phyloP scores from a whole-genome alignment of 2,888 invertebrate species.

The Epistrophe grossulariae region DNA sequence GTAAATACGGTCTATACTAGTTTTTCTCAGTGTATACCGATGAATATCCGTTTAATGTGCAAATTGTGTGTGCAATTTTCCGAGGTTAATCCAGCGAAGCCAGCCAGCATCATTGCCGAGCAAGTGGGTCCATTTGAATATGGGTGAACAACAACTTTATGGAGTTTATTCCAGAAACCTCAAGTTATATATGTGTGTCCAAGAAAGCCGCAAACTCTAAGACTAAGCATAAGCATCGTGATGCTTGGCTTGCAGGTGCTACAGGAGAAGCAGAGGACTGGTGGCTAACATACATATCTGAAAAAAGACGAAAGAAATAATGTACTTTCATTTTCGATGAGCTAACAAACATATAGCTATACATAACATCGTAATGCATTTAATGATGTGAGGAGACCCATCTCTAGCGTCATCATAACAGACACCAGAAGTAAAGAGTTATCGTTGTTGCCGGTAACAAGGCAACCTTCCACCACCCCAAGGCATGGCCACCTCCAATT shows the following conservation, averaged over 20 bases:
- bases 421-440: constrained; percentile 61
- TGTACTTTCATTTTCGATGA: constrained; percentile 73
- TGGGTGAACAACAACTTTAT: constrained; percentile 53
- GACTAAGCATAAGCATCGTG: background rate
- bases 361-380: constrained; percentile 52
- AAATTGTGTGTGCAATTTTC: constrained; percentile 32
- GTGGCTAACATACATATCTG: constrained; percentile 18
- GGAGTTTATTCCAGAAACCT: constrained; percentile 21
- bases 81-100: constrained; percentile 38
- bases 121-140: constrained; percentile 45
- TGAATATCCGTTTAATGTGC: constrained; percentile 10
- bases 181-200: constrained; percentile 1
- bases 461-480: constrained; percentile 34
- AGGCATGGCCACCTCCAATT: constrained; percentile 58
- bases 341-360: constrained; percentile 33
- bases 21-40: constrained; percentile 9
- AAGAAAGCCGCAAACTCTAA: background rate
- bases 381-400: constrained; percentile 66
- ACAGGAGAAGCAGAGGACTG: background rate
- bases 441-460: background rate
- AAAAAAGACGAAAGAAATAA: constrained; percentile 4
- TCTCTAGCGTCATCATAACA: constrained; percentile 61
- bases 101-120: background rate
- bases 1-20: background rate
- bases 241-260: background rate